phyloP scores from a whole-genome alignment of 2,888 invertebrate species.

The Agrochola lychnidis region DNA sequence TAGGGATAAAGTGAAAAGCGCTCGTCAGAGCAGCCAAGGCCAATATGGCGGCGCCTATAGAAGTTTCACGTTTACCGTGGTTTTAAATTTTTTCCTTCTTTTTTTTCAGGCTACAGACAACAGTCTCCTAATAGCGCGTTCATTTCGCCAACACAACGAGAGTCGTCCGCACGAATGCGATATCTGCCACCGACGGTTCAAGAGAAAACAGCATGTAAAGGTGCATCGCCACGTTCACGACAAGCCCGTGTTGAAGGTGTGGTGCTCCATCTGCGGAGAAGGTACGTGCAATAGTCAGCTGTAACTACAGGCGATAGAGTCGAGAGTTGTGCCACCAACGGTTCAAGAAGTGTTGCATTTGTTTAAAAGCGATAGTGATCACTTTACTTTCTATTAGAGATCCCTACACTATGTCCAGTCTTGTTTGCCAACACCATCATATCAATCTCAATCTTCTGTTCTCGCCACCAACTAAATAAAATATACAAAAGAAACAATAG shows the following conservation, averaged over 20 bases:
- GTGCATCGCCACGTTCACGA: slow-evolving; percentile 83
- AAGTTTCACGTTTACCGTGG: too few species aligned
- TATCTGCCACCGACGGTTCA: slow-evolving; percentile 84
- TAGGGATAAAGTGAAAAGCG: too few species aligned
- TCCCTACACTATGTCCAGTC: not conserved
- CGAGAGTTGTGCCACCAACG: not conserved
- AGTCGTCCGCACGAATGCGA: slow-evolving; percentile 81
- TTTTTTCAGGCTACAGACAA: slow-evolving; percentile 62
- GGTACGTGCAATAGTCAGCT: slow-evolving; percentile 67
- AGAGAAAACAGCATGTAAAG: slow-evolving; percentile 85
- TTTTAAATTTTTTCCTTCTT: too few species aligned
- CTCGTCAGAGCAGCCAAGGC: too few species aligned
- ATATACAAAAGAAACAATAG: not conserved
- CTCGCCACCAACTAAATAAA: not conserved
- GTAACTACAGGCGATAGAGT: not conserved
- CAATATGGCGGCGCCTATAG: too few species aligned
- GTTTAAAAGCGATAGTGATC: not conserved
- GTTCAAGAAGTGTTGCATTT: not conserved
- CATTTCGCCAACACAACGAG: slow-evolving; percentile 40
- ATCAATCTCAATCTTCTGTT: not conserved
- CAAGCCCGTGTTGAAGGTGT: slow-evolving; percentile 73
- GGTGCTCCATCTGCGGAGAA: slow-evolving; percentile 83
- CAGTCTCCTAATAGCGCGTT: slow-evolving; percentile 66
- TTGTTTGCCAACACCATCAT: not conserved
- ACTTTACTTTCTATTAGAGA: not conserved